Conservation (phyloP, 2,888 invertebrate genomes). For the Synergus umbraculus region DNA sequence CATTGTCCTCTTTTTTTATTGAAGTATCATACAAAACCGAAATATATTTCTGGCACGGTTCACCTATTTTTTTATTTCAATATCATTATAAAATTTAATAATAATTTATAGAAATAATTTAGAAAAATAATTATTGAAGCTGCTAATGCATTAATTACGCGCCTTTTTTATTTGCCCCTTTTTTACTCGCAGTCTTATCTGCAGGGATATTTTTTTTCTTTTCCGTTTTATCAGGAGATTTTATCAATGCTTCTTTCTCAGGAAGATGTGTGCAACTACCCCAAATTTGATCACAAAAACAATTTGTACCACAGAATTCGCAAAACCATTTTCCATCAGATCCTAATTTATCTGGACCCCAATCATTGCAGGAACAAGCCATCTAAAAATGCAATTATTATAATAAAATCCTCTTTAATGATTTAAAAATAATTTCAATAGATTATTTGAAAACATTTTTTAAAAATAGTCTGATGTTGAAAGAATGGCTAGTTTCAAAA, state of each 20-base stretch:
- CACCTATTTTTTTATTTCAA: no score
- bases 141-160: not conserved
- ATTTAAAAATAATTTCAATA: no score
- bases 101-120: no score
- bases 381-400: not conserved
- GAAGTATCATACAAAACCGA: not conserved
- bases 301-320: constrained; percentile 49
- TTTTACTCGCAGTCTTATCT: not conserved
- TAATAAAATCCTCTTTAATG: not conserved
- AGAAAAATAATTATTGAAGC: no score
- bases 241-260: not conserved
- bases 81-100: no score
- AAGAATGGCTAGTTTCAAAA: not conserved
- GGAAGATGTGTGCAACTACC: not conserved
- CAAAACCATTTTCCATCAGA: constrained; percentile 53
- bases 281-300: constrained; percentile 44
- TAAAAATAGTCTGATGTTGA: not conserved
- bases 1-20: no score
- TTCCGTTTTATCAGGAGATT: not conserved
- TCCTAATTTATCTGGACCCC: constrained; percentile 46
- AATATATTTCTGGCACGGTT: not conserved
- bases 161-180: not conserved
- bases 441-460: not conserved
- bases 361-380: constrained; percentile 50
- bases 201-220: not conserved